A percentile compares a stretch with the other conserved stretches of the same genome.
Evolutionary conservation across 2,797 vertebrate genomes (phyloP).

Genomic region (Scomberomorus guttatus): DNA sequence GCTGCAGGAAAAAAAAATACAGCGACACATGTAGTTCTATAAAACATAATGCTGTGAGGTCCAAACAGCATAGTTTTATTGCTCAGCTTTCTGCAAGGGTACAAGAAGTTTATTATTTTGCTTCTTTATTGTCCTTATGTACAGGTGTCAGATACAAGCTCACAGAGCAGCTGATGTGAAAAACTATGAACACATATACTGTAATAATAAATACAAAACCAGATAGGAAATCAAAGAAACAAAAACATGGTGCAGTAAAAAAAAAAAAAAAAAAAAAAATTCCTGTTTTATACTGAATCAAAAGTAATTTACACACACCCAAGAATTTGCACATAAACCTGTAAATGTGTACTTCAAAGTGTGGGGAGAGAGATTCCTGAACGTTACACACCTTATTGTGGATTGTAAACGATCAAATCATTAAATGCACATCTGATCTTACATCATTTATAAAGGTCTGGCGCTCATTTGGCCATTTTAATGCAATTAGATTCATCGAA

Average conservation of each 20-base stretch:
- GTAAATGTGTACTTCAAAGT: constrained; percentile 54
- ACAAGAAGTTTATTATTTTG: constrained; percentile 85
- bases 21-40: constrained; percentile 57
- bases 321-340: constrained; percentile 58
- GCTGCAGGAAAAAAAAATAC: constrained; percentile 22
- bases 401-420: constrained; percentile 66
- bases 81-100: constrained; percentile 92
- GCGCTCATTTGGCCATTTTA: background rate
- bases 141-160: constrained; percentile 94
- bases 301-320: constrained; percentile 84
- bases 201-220: constrained; percentile 92
- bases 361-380: constrained; percentile 35
- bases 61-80: constrained; percentile 97
- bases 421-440: background rate
- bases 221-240: constrained; percentile 84
- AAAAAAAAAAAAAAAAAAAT: constrained; percentile 55
- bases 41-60: constrained; percentile 90
- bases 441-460: background rate
- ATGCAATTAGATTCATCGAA: constrained; percentile 4
- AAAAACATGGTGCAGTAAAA: constrained; percentile 75
- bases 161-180: constrained; percentile 91
- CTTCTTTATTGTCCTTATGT: constrained; percentile 84
- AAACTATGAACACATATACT: constrained; percentile 84
- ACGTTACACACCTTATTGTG: constrained; percentile 35
- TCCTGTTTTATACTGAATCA: constrained; percentile 73